A percentile compares a stretch with the other conserved stretches of the same genome.
Conservation (phyloP, 2,888 invertebrate species). For the Hyalella azteca region DNA sequence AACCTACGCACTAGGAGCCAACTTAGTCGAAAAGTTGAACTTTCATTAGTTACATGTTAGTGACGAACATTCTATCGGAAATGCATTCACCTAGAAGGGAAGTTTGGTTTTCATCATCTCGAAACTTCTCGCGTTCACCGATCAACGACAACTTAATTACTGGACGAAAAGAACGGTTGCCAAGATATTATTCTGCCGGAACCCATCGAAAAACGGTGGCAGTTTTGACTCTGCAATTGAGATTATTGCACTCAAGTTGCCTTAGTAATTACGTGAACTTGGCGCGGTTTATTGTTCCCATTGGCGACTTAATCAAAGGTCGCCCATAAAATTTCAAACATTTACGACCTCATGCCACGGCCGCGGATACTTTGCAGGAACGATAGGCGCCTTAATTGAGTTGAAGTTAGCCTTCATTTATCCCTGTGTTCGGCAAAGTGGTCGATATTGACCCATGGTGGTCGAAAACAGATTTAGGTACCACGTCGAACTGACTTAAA, state of each 20-base stretch:
- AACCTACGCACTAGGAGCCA: too few species aligned
- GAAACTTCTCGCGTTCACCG: background rate
- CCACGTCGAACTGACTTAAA: too few species aligned
- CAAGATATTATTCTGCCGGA: background rate
- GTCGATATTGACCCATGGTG: too few species aligned
- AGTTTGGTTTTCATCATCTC: background rate
- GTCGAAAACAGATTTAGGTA: too few species aligned
- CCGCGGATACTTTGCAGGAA: background rate
- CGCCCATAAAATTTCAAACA: background rate
- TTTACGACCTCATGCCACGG: background rate
- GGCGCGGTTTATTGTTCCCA: slow-evolving; percentile 8
- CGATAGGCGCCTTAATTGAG: background rate
- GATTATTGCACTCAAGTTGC: background rate
- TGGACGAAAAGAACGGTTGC: background rate
- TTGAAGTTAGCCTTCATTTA: background rate
- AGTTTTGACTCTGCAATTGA: background rate
- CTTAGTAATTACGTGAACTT: background rate
- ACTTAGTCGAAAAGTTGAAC: too few species aligned
- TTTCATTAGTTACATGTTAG: background rate
- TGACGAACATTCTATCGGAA: background rate
- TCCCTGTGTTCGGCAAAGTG: background rate
- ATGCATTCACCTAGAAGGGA: background rate
- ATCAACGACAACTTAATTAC: background rate
- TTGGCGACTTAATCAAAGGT: slow-evolving; percentile 20
- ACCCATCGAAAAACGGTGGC: background rate